Evolutionary conservation across 2,888 invertebrate genomes (phyloP).

Genomic region (Brenthis hecate): DNA sequence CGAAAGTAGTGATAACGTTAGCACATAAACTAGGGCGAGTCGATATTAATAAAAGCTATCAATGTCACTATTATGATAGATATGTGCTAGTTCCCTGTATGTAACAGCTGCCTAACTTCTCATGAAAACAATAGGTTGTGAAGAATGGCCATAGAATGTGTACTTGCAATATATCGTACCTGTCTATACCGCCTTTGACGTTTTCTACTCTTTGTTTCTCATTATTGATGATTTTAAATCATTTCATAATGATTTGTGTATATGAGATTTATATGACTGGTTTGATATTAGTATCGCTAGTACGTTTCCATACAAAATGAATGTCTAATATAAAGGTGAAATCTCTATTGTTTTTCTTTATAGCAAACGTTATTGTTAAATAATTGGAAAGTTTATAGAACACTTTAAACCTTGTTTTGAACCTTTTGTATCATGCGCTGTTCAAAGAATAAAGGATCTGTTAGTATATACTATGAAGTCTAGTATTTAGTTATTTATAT

Average conservation of each 20-base stretch:
- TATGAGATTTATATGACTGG: not conserved
- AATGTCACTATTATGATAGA: slow-evolving; percentile 1
- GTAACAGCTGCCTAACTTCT: slow-evolving; percentile 23
- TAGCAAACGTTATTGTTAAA: too few relatives aligned
- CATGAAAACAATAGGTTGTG: slow-evolving; percentile 20
- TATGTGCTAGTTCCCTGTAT: slow-evolving; percentile 5
- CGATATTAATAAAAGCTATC: not conserved
- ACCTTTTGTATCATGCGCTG: too few relatives aligned
- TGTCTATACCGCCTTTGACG: not conserved
- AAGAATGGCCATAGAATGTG: slow-evolving; percentile 4
- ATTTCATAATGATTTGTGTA: not conserved
- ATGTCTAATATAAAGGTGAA: too few relatives aligned
- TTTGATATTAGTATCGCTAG: too few relatives aligned
- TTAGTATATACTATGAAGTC: too few relatives aligned
- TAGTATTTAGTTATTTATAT: too few relatives aligned
- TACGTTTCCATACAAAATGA: too few relatives aligned
- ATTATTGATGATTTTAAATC: not conserved
- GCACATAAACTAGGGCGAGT: not conserved
- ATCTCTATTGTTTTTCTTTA: too few relatives aligned
- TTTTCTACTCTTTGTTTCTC: too few relatives aligned
- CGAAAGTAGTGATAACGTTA: not conserved
- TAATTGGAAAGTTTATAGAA: too few relatives aligned
- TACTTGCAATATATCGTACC: slow-evolving; percentile 7
- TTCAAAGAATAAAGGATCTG: too few relatives aligned
- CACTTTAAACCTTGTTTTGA: too few relatives aligned